Evolutionary conservation across 2,113 vertebrate genomes (phyloP), one percentile per base, ranked within the genome.

Genomic region (Manacus vitellinus): DNA sequence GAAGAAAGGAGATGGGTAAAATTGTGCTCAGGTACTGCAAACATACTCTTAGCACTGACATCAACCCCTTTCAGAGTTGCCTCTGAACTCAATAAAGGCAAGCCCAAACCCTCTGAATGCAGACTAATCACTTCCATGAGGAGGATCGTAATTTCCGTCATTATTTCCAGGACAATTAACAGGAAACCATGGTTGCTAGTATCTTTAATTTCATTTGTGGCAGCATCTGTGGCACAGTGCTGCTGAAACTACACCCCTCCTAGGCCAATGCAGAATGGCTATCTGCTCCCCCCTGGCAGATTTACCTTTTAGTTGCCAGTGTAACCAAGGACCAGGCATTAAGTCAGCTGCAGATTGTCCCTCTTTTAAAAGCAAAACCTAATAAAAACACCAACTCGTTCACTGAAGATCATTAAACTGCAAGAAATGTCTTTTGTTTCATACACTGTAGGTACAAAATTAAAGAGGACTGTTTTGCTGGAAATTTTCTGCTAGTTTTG

Each of bases 1-100:
- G 4, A 3, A 59, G 21, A 59, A 59, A 23, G 1, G 4, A 2
- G 0, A 2, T 25, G 12, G 6, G 20, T 33, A 43, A 73, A 88
- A 76, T 1, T 16, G 6, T 70, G 8, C 14, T 93, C 28, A 14
- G 15, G 27, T 35, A 33, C 25, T 62, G 31, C 51, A 85, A 83
- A 74, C 19, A 22, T 2, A 56, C 18, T 16, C 6, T 31, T 55
- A 79, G 51, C 59, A 58, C 28, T 61, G 85, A 76, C n/a, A 61
- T 82, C 8, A 74, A 70, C 10, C 25, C 27, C 28, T 68, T 65
- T 79, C 70, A 68, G 43, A 85, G 44, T 33, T 82, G 31, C 17
- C 58, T 74, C 37, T 80, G 72, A 90, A 43, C 18, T 43, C 51
- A 67, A 9, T 30, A 70, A 90, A 83, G 73, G 49, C 54, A 83